phyloP scores from a whole-genome alignment of 2,113 vertebrate genomes.

The Meles meles region DNA sequence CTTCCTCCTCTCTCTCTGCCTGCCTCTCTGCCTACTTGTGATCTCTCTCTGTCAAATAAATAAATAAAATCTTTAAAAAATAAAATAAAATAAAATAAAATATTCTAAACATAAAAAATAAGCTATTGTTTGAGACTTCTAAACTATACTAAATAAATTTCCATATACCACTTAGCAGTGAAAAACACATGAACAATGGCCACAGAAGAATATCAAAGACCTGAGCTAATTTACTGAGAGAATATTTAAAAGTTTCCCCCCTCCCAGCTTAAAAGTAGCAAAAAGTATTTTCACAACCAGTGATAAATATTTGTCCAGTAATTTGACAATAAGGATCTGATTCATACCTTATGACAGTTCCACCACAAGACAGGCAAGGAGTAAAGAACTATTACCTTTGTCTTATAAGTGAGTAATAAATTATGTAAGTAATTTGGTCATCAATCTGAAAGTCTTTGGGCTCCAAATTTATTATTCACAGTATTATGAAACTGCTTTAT shows the following conservation, averaged over 20 bases:
- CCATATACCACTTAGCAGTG: neutral
- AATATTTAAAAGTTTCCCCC: neutral
- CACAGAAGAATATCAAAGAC: neutral
- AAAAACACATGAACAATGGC: neutral
- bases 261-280: neutral
- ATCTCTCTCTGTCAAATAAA: too few species aligned
- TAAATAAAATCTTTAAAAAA: too few species aligned
- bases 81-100: too few species aligned
- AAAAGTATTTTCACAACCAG: neutral
- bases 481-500: neutral
- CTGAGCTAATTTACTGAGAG: neutral
- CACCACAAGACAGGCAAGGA: neutral
- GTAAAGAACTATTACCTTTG: neutral
- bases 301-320: neutral
- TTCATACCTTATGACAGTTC: neutral
- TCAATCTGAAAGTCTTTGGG: neutral
- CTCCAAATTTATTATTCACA: neutral
- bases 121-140: neutral
- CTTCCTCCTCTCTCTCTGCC: too few species aligned
- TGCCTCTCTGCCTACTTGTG: too few species aligned
- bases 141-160: neutral
- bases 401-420: neutral
- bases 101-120: neutral
- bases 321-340: neutral
- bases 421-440: neutral